Evolutionary conservation across 2,888 invertebrate genomes (phyloP).

Genomic region (Aporophyla lueneburgensis): DNA sequence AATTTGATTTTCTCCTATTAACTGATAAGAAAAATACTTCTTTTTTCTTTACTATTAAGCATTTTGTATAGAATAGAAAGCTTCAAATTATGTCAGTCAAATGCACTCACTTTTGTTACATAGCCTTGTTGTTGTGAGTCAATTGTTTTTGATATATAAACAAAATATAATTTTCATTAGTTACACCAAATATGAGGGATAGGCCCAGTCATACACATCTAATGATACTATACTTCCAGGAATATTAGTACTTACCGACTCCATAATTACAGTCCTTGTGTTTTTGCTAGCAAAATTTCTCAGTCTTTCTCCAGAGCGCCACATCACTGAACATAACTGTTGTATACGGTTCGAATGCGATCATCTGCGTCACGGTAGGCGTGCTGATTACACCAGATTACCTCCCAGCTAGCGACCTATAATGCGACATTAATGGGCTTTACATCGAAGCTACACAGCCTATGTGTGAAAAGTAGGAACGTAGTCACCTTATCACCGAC

Average conservation of each 20-base stretch:
- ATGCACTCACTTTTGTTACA: background rate
- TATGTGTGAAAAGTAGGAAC: constrained; percentile 42
- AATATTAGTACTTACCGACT: background rate
- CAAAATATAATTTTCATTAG: constrained; percentile 1
- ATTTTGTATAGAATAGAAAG: background rate
- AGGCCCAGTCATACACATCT: background rate
- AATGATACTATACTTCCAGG: background rate
- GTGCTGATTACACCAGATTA: constrained; percentile 55
- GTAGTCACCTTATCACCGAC: constrained; percentile 9
- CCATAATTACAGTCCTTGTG: background rate
- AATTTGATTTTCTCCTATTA: too few species aligned
- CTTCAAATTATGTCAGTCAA: background rate
- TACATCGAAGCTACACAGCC: constrained; percentile 1
- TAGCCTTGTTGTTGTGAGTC: too few species aligned
- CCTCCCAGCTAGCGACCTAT: constrained; percentile 53
- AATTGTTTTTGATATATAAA: constrained; percentile 8
- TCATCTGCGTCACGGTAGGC: constrained; percentile 48
- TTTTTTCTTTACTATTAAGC: too few species aligned
- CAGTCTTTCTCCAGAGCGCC: background rate
- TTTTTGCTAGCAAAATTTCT: constrained; percentile 6
- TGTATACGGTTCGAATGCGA: constrained; percentile 36
- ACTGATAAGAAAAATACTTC: too few species aligned
- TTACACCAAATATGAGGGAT: background rate
- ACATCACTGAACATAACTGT: constrained; percentile 45
- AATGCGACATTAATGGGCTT: constrained; percentile 54